These are phyloP conservation scores for Nettapus auritus DNA, from an alignment of 2,113 vertebrate genomes.

Conservation along the genomic window DNA sequence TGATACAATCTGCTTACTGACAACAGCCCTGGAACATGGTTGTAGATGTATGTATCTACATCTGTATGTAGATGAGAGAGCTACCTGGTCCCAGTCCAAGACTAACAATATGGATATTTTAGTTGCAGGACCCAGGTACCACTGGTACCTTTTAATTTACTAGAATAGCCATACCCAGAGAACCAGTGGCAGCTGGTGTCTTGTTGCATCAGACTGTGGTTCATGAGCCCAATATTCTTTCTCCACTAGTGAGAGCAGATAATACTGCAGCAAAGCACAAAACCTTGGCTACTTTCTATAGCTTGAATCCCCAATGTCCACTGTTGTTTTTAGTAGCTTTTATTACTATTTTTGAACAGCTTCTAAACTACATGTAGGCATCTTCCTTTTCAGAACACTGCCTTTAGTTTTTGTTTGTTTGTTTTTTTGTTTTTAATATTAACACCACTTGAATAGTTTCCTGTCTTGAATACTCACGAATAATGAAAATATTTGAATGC, in stretches of 20 bases:
- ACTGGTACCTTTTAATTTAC: background rate
- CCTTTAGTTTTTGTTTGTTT: accelerated
- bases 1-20: background rate
- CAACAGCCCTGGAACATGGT: background rate
- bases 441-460: background rate
- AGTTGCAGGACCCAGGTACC: background rate
- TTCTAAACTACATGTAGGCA: background rate
- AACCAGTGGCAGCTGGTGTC: background rate
- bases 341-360: background rate
- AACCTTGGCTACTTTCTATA: background rate
- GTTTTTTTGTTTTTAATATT: background rate
- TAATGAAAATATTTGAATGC: background rate
- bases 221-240: background rate
- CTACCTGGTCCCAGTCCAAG: background rate
- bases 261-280: background rate
- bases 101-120: background rate
- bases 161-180: background rate
- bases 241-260: background rate
- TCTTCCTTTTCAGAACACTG: background rate
- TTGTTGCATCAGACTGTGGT: background rate
- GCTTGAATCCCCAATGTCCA: background rate
- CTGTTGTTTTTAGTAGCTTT: background rate
- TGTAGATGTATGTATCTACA: too few relatives aligned
- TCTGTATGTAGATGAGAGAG: background rate
- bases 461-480: background rate